These are phyloP conservation scores for Netelia melanura DNA, from an alignment of 2,888 invertebrate species.

Conservation along the genomic window DNA sequence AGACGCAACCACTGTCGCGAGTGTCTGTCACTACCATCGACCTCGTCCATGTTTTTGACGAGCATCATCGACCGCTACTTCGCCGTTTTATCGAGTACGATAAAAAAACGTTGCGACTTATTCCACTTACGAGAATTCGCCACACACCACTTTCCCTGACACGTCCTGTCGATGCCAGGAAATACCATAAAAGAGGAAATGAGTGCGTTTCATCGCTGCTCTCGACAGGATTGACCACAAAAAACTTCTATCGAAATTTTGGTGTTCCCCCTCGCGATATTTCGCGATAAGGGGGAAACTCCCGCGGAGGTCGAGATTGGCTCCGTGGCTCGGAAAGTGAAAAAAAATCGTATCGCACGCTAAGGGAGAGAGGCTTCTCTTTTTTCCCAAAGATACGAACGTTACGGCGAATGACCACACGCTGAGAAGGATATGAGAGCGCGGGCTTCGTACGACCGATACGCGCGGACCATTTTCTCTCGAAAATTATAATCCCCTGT, in stretches of 20 bases:
- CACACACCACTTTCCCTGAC: not conserved
- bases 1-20: slow-evolving; percentile 2
- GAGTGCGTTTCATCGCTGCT: slow-evolving; percentile 20
- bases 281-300: slow-evolving; percentile 33
- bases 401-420: slow-evolving; percentile 50
- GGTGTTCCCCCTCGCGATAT: slow-evolving; percentile 32
- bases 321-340: slow-evolving; percentile 7
- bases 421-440: slow-evolving; percentile 69
- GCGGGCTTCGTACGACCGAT: slow-evolving; percentile 46
- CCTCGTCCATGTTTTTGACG: slow-evolving; percentile 33
- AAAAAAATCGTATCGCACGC: slow-evolving; percentile 8
- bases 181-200: slow-evolving; percentile 36
- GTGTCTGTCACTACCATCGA: slow-evolving; percentile 56
- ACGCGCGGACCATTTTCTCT: slow-evolving; percentile 58
- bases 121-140: slow-evolving; percentile 3
- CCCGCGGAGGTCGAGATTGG: slow-evolving; percentile 57
- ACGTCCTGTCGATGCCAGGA: slow-evolving; percentile 38
- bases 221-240: slow-evolving; percentile 42
- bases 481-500: slow-evolving; percentile 67
- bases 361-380: slow-evolving; percentile 20
- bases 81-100: not conserved
- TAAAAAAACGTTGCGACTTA: slow-evolving; percentile 21
- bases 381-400: slow-evolving; percentile 29
- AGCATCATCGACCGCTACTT: slow-evolving; percentile 16
- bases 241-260: slow-evolving; percentile 49